phyloP scores from a whole-genome alignment of 2,797 vertebrate genomes.

The Eurystomus glaucurus region DNA sequence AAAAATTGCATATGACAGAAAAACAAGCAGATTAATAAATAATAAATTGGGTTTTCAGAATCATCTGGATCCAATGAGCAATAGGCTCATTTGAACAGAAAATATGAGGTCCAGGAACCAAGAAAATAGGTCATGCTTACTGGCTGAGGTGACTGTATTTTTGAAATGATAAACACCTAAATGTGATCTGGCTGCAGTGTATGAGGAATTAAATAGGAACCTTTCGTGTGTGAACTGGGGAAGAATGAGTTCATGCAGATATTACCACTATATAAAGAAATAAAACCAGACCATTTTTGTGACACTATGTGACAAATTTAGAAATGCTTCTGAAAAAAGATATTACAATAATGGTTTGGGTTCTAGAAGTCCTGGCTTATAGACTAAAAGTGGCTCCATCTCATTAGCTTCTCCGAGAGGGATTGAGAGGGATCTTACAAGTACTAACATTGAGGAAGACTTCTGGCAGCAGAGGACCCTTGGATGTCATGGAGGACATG shows the following conservation, averaged over 20 bases:
- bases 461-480: not conserved
- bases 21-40: not conserved
- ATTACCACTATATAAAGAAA: not conserved
- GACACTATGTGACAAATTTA: accelerated
- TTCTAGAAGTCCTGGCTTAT: not conserved
- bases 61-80: not conserved
- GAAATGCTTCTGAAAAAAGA: not conserved
- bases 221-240: constrained; percentile 15
- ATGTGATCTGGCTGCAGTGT: constrained; percentile 12
- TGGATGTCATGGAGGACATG: not conserved
- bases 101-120: constrained; percentile 27
- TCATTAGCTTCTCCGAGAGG: not conserved
- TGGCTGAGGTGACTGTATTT: constrained; percentile 44
- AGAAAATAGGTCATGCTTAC: constrained; percentile 61
- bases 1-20: constrained; percentile 12
- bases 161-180: constrained; percentile 54
- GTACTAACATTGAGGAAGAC: not conserved
- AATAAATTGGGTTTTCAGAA: not conserved
- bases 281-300: not conserved
- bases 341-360: not conserved
- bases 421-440: not conserved
- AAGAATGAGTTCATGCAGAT: constrained; percentile 14
- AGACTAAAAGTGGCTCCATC: not conserved
- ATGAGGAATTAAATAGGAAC: constrained; percentile 45
- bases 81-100: not conserved